Conservation (phyloP, 2,888 invertebrate genomes). For the Listrodromus nycthemerus region DNA sequence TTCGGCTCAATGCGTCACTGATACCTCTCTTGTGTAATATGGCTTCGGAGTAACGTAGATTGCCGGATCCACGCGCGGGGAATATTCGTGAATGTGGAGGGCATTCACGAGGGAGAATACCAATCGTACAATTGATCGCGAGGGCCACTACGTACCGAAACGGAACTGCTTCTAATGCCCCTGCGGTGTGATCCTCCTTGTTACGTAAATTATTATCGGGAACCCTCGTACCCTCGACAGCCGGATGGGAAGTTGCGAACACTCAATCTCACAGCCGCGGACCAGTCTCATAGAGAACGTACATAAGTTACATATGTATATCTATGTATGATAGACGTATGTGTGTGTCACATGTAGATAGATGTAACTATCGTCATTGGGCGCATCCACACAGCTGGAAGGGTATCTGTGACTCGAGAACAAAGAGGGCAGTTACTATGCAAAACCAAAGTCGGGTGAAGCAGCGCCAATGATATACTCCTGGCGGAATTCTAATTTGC, state of each 20-base stretch:
- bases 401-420: conserved; percentile 5
- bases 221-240: conserved; percentile 70
- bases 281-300: not conserved
- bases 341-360: not conserved
- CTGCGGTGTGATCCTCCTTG: conserved; percentile 73
- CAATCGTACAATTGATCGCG: conserved; percentile 50
- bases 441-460: not conserved
- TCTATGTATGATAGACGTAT: no score
- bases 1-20: conserved; percentile 30
- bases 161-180: conserved; percentile 68
- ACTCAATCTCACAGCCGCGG: conserved; percentile 54
- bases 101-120: conserved; percentile 57
- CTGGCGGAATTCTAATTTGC: conserved; percentile 59
- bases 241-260: conserved; percentile 75
- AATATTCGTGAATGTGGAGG: conserved; percentile 52
- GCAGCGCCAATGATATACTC: conserved; percentile 40
- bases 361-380: not conserved
- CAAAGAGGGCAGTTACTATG: not conserved
- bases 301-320: not conserved
- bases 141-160: conserved; percentile 26
- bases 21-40: conserved; percentile 57
- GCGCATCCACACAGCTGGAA: not conserved
- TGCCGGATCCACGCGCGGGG: conserved; percentile 52
- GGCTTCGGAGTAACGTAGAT: conserved; percentile 58
- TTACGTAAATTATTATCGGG: conserved; percentile 81